phyloP scores from a whole-genome alignment of 2,888 invertebrate species.

The Rutpela maculata region DNA sequence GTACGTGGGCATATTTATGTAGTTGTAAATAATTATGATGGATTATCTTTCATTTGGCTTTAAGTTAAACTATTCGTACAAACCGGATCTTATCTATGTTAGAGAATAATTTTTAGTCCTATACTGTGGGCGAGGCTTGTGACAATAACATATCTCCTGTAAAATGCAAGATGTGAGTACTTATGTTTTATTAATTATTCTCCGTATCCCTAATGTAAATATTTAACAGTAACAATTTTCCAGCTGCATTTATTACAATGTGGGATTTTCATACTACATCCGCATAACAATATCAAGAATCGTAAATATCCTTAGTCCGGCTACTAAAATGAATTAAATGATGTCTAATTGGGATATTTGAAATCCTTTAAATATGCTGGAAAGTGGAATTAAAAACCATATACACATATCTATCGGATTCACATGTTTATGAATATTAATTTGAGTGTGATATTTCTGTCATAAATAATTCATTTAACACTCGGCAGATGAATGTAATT shows the following conservation, averaged over 20 bases:
- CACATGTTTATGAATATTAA: no score
- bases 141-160: not conserved
- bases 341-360: no score
- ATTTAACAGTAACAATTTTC: not conserved
- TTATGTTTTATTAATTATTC: constrained; percentile 2
- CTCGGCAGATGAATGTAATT: no score
- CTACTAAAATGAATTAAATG: not conserved
- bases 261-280: constrained; percentile 4
- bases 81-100: constrained; percentile 7
- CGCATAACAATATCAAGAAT: not conserved
- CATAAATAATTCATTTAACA: no score
- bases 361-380: no score
- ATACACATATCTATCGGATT: no score
- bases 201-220: not conserved
- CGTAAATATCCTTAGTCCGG: not conserved
- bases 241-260: constrained; percentile 1
- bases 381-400: no score
- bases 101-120: not conserved
- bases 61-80: not conserved
- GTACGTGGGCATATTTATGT: not conserved
- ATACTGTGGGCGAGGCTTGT: not conserved
- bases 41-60: not conserved
- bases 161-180: not conserved
- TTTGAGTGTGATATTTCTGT: no score
- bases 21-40: constrained; percentile 2